Conservation (phyloP, 2,113 vertebrate species). For the Neodontobutis hainanensis region DNA sequence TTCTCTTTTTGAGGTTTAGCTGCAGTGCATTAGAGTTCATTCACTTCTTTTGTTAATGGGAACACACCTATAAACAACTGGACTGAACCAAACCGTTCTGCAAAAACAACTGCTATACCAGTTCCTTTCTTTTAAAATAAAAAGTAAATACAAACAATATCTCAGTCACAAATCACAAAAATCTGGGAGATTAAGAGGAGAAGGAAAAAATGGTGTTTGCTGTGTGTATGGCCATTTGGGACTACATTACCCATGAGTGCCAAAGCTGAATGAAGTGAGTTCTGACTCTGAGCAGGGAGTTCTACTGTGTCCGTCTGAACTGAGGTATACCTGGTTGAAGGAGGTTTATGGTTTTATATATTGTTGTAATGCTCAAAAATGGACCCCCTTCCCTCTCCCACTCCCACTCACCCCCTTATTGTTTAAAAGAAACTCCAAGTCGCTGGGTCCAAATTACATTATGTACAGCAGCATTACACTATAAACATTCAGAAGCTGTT, state of each 20-base stretch:
- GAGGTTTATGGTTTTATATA: constrained; percentile 85
- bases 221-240: constrained; percentile 28
- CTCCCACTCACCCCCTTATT: constrained; percentile 12
- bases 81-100: background rate
- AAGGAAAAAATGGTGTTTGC: constrained; percentile 63
- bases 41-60: too few species aligned
- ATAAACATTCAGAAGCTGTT: constrained; percentile 99
- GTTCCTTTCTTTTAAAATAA: background rate
- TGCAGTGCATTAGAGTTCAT: too few species aligned
- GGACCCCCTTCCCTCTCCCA: constrained; percentile 76
- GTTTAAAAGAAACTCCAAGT: constrained; percentile 76
- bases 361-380: constrained; percentile 92
- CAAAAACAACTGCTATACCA: background rate
- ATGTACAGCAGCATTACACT: constrained; percentile 96
- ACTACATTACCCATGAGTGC: constrained; percentile 41
- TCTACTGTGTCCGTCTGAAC: constrained; percentile 80
- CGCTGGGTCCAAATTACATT: constrained; percentile 82
- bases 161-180: constrained; percentile 13
- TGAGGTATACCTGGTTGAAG: constrained; percentile 99
- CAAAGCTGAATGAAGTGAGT: constrained; percentile 14
- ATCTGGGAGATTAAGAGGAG: constrained; percentile 34
- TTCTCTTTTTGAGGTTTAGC: too few species aligned
- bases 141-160: background rate
- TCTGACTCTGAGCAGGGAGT: constrained; percentile 38
- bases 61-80: too few species aligned